These are phyloP conservation scores for Empidonax traillii DNA, from an alignment of 2,113 vertebrate genomes.

Conservation along the genomic window DNA sequence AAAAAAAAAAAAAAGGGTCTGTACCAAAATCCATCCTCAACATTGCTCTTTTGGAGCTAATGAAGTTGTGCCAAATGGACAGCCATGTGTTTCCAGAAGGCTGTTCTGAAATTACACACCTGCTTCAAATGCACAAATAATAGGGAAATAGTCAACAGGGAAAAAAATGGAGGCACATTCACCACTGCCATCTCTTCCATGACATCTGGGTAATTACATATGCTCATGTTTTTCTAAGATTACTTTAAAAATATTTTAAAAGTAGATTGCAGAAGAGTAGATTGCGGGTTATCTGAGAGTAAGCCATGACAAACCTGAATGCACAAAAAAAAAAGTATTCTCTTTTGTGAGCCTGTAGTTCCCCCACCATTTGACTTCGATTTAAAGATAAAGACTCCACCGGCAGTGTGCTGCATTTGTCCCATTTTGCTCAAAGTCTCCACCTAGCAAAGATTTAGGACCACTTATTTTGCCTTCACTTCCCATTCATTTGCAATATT, in stretches of 20 bases:
- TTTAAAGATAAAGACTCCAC: background rate
- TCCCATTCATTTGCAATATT: background rate
- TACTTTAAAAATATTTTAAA: background rate
- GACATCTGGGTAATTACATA: background rate
- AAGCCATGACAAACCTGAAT: background rate
- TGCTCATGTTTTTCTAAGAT: background rate
- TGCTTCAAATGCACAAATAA: background rate
- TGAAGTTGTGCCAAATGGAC: background rate
- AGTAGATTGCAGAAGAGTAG: background rate
- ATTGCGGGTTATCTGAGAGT: background rate
- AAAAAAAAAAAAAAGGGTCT: fast-evolving
- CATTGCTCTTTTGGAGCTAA: background rate
- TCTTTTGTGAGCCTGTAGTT: background rate
- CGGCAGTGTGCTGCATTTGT: background rate
- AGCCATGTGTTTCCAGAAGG: background rate
- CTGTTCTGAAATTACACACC: background rate
- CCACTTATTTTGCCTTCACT: background rate
- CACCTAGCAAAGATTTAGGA: background rate
- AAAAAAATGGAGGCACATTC: background rate
- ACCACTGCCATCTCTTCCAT: background rate
- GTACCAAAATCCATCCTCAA: background rate
- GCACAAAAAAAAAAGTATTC: background rate
- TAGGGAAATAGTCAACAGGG: background rate
- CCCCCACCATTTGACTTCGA: fast-evolving
- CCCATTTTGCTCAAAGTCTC: background rate